Conservation (phyloP, 53 echinoderm and acorn worm species). For the Paracentrotus lividus region DNA sequence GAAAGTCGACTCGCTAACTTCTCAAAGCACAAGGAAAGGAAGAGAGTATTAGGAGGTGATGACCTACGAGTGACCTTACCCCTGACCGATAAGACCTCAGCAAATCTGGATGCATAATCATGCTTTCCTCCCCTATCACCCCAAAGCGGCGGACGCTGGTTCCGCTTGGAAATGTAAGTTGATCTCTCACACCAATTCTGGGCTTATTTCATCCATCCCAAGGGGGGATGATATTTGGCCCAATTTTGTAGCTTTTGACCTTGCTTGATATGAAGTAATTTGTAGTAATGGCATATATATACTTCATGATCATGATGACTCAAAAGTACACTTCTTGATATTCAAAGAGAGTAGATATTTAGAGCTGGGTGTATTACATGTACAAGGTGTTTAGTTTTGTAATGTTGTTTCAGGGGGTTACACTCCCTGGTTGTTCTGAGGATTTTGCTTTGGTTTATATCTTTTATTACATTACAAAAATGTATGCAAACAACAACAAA, state of each 20-base stretch:
- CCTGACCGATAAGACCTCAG: conserved; percentile 1
- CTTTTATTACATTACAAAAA: too few species aligned
- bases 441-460: too few species aligned
- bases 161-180: conserved; percentile 69
- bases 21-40: not conserved
- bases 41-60: conserved; percentile 28
- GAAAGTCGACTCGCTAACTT: conserved; percentile 4
- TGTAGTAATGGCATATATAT: too few species aligned
- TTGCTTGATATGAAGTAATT: not conserved
- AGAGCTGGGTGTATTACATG: too few species aligned
- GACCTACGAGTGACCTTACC: conserved; percentile 59
- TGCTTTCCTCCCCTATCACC: conserved; percentile 67
- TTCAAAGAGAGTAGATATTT: too few species aligned
- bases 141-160: conserved; percentile 63
- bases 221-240: not conserved
- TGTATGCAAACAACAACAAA: too few species aligned
- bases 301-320: too few species aligned
- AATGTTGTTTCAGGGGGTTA: too few species aligned
- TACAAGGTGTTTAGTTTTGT: too few species aligned
- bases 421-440: too few species aligned
- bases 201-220: not conserved
- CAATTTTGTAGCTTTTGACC: not conserved
- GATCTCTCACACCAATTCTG: conserved; percentile 23
- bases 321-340: too few species aligned
- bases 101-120: conserved; percentile 59